Evolutionary conservation across 2,888 invertebrate genomes (phyloP), one percentile per base, ranked within the genome.

Genomic region (Drosophila kanekoi): DNA sequence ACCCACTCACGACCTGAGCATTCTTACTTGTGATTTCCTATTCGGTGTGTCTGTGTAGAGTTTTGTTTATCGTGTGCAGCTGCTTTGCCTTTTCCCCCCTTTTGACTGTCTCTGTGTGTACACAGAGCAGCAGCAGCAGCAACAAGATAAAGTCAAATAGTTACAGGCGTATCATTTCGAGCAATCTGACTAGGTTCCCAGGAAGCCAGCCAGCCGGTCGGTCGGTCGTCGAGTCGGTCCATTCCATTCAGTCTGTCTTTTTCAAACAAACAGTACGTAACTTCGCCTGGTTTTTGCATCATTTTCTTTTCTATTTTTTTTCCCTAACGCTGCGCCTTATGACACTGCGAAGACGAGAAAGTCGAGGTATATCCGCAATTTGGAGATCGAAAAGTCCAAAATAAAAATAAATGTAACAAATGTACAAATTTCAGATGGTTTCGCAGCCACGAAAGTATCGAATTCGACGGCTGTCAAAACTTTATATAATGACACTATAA

Each of bases 131-230:
- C 60, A 47, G 35, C 57, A 52, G 51, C 76, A 61, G 58, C 70
- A 80, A 72, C 81, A 68, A 75, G 78, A 82, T 87, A 84, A 87
- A 82, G 87, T 87, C 82, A 82, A 82, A 82, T 78, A 78, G 81
- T 82, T 87, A 81, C 82, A 81, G 65, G 79, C 70, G 68, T 78
- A 82, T 87, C 82, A 84, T 72, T 78, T 72, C 84, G 67, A 64
- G 81, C 60, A 67, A 77, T 68, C 72, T 68, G 77, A 72, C 77
- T 59, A 80, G 60, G 40, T 62, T 58, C 44, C 58, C 64, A 67
- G 79, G 58, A 66, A 58, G 43, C 54, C 62, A 47, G 51, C 28
- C 53, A 51, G n/a, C 3, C 53, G 54, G 58, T 40, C 57, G 51
- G 67, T 37, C 47, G 61, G 44, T 40, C 13, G 48, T 18, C 44